phyloP scores from a whole-genome alignment of 2,113 vertebrate genomes.

The Carlito syrichta region DNA sequence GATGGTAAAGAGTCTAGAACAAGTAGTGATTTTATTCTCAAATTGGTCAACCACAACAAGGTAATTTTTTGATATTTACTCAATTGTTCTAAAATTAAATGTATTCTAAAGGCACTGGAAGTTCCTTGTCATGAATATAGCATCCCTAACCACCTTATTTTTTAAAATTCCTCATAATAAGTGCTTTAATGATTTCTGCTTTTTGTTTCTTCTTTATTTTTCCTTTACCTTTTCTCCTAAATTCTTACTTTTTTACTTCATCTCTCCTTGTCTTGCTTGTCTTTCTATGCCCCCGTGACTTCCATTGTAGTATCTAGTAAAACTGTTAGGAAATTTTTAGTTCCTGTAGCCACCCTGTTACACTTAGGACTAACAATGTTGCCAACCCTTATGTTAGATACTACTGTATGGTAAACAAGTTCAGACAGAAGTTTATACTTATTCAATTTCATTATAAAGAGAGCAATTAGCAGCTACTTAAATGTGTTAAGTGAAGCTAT shows the following conservation, averaged over 20 bases:
- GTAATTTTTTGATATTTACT: not conserved
- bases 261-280: not conserved
- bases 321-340: not conserved
- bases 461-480: slow-evolving; percentile 17
- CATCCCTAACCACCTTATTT: not conserved
- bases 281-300: not conserved
- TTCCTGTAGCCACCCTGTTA: not conserved
- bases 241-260: not conserved
- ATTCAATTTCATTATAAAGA: slow-evolving; percentile 22
- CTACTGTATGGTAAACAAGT: not conserved
- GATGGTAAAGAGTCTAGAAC: not conserved
- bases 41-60: not conserved
- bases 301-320: not conserved
- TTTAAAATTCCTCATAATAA: not conserved
- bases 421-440: slow-evolving; percentile 26
- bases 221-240: not conserved
- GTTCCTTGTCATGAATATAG: not conserved
- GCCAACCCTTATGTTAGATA: not conserved
- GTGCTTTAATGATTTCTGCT: not conserved
- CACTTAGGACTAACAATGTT: slow-evolving; percentile 7
- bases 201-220: not conserved
- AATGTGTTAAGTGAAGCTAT: slow-evolving; percentile 11
- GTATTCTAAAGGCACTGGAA: not conserved
- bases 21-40: not conserved
- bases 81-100: slow-evolving; percentile 16